Percentiles rank a stretch among this genome's conserved stretches.
Evolutionary conservation across 2,888 invertebrate species (phyloP).

Genomic region (Notodonta ziczac): DNA sequence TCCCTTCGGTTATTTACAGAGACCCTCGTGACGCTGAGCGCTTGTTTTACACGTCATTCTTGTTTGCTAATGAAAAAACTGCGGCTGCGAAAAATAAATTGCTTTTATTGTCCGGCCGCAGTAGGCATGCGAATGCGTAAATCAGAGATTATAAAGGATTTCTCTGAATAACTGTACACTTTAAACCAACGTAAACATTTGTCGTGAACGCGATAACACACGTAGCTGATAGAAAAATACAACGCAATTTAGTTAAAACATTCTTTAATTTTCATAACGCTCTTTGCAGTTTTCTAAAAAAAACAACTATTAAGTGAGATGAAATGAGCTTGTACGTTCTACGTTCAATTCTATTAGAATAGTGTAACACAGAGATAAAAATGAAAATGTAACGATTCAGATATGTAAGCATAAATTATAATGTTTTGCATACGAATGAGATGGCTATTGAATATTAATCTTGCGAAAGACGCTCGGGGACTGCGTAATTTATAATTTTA

Average conservation of each 20-base stretch:
- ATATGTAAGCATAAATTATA: constrained; percentile 1
- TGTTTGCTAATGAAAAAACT: constrained; percentile 82
- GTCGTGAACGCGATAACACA: constrained; percentile 55
- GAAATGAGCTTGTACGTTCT: background rate
- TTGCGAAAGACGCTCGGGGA: background rate
- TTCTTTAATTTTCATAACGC: background rate
- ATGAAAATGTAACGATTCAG: background rate
- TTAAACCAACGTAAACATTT: constrained; percentile 63
- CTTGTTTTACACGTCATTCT: constrained; percentile 82
- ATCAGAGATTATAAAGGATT: constrained; percentile 62
- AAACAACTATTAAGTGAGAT: background rate
- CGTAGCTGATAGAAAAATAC: constrained; percentile 33
- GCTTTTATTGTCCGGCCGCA: constrained; percentile 70
- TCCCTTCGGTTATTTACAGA: constrained; percentile 73
- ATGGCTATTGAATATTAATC: constrained; percentile 2
- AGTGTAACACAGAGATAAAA: constrained; percentile 2
- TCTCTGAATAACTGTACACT: constrained; percentile 64
- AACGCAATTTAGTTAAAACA: constrained; percentile 15
- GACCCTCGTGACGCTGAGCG: constrained; percentile 73
- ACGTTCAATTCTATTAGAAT: background rate
- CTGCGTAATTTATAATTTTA: background rate
- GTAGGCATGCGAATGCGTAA: constrained; percentile 61
- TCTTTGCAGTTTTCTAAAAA: background rate
- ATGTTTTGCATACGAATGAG: constrained; percentile 5
- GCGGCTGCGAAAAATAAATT: constrained; percentile 73